These are phyloP conservation scores for Dryococelus australis DNA, from an alignment of 2,888 invertebrate genomes.

Conservation along the genomic window DNA sequence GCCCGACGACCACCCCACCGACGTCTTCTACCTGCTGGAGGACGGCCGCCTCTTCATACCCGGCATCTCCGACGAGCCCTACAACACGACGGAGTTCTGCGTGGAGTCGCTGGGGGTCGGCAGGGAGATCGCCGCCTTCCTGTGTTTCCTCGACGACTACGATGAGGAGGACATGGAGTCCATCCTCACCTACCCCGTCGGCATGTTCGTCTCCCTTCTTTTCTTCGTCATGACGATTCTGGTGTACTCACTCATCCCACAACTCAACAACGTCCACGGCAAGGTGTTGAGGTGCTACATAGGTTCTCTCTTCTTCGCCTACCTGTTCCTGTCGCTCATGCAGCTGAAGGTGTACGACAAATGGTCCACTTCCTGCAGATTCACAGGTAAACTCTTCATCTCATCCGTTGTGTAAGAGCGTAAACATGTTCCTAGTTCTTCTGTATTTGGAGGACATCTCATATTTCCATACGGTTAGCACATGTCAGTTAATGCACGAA, in stretches of 20 bases:
- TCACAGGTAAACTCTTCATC: slow-evolving; percentile 41
- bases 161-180: neutral
- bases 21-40: neutral
- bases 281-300: slow-evolving; percentile 80
- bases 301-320: slow-evolving; percentile 69
- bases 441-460: too few relatives aligned
- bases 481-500: too few relatives aligned
- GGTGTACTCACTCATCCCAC: slow-evolving; percentile 75
- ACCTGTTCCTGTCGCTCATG: slow-evolving; percentile 66
- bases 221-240: slow-evolving; percentile 75
- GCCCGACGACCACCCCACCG: neutral
- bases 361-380: neutral
- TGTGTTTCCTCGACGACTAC: neutral
- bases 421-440: too few relatives aligned
- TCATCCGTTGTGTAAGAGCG: too few relatives aligned
- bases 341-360: slow-evolving; percentile 56
- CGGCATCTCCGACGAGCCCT: neutral
- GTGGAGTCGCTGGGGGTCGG: slow-evolving; percentile 6
- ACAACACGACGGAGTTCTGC: slow-evolving; percentile 24
- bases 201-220: slow-evolving; percentile 75
- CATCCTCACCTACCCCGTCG: slow-evolving; percentile 51
- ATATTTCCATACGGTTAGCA: too few relatives aligned
- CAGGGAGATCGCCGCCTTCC: neutral
- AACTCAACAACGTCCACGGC: slow-evolving; percentile 77
- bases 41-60: slow-evolving; percentile 21